Evolutionary conservation across 2,797 vertebrate genomes (phyloP).

Genomic region (Anas flavirostris): DNA sequence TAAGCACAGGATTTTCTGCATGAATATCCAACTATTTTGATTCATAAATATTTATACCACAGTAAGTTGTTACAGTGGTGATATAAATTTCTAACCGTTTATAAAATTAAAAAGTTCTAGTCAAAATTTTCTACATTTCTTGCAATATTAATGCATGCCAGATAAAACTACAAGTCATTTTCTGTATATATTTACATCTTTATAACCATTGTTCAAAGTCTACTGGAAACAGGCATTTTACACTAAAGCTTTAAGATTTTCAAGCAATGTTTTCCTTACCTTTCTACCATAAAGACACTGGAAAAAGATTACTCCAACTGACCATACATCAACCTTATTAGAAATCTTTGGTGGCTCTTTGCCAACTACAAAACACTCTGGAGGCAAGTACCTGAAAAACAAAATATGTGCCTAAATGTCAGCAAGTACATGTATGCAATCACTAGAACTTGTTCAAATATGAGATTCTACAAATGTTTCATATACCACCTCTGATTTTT

Average conservation of each 20-base stretch:
- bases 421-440: background rate
- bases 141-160: background rate
- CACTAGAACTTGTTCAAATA: background rate
- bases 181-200: background rate
- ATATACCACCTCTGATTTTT: background rate
- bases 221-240: background rate
- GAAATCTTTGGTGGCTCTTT: constrained; percentile 99
- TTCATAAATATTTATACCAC: constrained; percentile 3
- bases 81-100: background rate
- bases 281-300: constrained; percentile 99
- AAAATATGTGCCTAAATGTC: background rate
- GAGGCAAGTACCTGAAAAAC: constrained; percentile 92
- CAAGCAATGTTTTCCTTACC: constrained; percentile 77
- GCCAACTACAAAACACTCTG: constrained; percentile 99
- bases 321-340: constrained; percentile 99
- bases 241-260: background rate
- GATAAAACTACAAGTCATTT: background rate
- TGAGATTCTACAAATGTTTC: background rate
- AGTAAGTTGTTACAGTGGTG: background rate
- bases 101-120: background rate
- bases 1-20: constrained; percentile 37
- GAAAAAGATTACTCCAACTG: constrained; percentile 98
- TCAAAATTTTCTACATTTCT: background rate
- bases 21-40: constrained; percentile 24
- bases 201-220: background rate